Base-by-base conservation (phyloP, 1,140 invertebrate species). In the Calycopis cecrops region DNA sequence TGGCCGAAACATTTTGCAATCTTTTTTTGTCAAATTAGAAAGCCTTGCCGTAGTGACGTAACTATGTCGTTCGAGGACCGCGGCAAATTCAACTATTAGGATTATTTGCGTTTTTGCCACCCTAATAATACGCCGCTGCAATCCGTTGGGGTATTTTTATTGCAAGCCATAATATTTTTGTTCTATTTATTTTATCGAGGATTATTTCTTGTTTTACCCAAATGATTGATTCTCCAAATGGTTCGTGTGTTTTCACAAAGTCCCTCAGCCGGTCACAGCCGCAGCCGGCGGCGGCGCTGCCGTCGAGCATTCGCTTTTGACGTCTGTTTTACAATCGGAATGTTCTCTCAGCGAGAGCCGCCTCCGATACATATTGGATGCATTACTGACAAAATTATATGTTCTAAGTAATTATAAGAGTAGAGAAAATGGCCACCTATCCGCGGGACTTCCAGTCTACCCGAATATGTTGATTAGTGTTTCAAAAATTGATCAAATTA, bases 241-340 rank as follows among this genome's bases (percentile, higher is more conserved):
- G 9, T 21, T 62, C 60, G 60, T 63, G 62, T 63, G 57, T 48
- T 48, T 56, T 60, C 62, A 50, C 38, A 35, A 42, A 47, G 62
- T 63, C 54, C 59, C 60, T 48, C 62, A 64, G 70, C 70, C 68
- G 67, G 70, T 73, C 70, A 65, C 70, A 67, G 67, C 58, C 65
- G 57, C 57, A 57, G 55, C 67, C 56, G 57, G 63, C 57, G 69
- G 65, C 70, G 70, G 70, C 67, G 70, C 65, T 63, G 67, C 60
- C 60, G 62, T 59, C 57, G 54, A 53, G 62, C 52, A 57, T 60
- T 63, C 62, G 70, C 70, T 73, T 73, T 28, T 28, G 21, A 37
- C 60, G 54, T 65, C 54, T 55, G 55, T 71, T 57, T 65, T 57
- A 55, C 54, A 44, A 42, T 38, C 56, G 55, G 60, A 60, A 62